phyloP scores from a whole-genome alignment of 2,113 vertebrate genomes.

The Origma solitaria region DNA sequence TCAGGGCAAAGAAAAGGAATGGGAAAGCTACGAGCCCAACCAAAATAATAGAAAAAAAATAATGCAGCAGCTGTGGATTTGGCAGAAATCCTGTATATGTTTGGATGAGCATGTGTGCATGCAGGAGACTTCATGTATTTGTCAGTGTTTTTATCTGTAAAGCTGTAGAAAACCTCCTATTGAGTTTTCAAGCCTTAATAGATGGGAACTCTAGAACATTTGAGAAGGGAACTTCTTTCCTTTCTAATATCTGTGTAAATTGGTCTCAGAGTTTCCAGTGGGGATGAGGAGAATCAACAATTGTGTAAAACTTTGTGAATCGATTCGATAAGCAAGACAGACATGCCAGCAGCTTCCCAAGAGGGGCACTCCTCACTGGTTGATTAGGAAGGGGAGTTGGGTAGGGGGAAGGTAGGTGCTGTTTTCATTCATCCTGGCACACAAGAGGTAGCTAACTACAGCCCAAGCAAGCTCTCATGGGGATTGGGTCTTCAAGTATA shows the following conservation, averaged over 20 bases:
- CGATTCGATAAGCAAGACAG: slow-evolving; percentile 15
- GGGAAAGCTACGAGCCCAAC: neutral
- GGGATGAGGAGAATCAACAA: slow-evolving; percentile 29
- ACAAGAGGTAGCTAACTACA: neutral
- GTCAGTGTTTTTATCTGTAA: neutral
- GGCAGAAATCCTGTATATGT: neutral
- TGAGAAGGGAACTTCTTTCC: neutral
- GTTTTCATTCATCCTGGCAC: neutral
- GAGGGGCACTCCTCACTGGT: neutral
- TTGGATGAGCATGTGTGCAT: neutral
- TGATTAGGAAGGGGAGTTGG: neutral
- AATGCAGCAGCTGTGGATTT: neutral
- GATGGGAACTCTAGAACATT: neutral
- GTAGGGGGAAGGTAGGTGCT: neutral
- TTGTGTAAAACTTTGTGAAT: slow-evolving; percentile 18
- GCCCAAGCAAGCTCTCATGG: neutral
- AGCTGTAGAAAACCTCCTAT: neutral
- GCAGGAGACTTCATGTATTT: neutral
- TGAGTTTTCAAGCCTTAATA: slow-evolving; percentile 4
- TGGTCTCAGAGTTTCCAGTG: slow-evolving; percentile 2
- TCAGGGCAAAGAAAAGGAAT: neutral
- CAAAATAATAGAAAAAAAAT: neutral
- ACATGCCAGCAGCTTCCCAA: neutral
- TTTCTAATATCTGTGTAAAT: slow-evolving; percentile 23
- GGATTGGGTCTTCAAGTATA: neutral